Evolutionary conservation across 2,888 invertebrate species (phyloP), one percentile per base, ranked within the genome.

Genomic region (Polyommatus icarus): DNA sequence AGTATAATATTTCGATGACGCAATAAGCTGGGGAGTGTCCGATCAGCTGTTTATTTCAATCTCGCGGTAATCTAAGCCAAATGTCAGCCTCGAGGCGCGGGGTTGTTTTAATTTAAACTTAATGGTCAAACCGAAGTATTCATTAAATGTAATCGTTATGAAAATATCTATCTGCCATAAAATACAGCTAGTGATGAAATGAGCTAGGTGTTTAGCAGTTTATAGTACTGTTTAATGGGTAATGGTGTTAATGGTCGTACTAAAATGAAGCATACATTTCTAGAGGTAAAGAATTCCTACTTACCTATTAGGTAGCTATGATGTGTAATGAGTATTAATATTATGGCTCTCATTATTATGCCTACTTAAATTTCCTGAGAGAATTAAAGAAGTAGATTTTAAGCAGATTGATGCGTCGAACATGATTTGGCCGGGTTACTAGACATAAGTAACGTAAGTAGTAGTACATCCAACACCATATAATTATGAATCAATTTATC

Each of bases 21-120:
- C 57, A 77, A 77, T 50, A 71, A 71, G 36, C 8, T 10, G 36
- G 36, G 72, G 77, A 72, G 77, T 77, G 77, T 77, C 57, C n/a
- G 72, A 72, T 71, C 77, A 77, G 72, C 72, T 77, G 72, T 54
- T 77, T 36, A 72, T 71, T 77, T 57, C 54, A 77, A 77, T 77
- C 73, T 77, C 59, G 36, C 7, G 59, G 59, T 50, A 77, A 77
- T 77, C 77, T 77, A 73, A 73, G 73, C 24, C 77, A 77, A 77
- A 77, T 77, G 77, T 73, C 77, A 77, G 77, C 77, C 77, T 73
- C 73, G 57, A 77, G 72, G 77, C 59, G 59, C 71, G 29, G 46
- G 46, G 24, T 73, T 73, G 73, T 77, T 77, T 59, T 59, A 77
- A 73, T 46, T 46, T 71, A 76, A 76, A 67, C 67, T 29, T 61